phyloP scores from a whole-genome alignment of 2,797 vertebrate species.

The Triplophysa yarkandensis region DNA sequence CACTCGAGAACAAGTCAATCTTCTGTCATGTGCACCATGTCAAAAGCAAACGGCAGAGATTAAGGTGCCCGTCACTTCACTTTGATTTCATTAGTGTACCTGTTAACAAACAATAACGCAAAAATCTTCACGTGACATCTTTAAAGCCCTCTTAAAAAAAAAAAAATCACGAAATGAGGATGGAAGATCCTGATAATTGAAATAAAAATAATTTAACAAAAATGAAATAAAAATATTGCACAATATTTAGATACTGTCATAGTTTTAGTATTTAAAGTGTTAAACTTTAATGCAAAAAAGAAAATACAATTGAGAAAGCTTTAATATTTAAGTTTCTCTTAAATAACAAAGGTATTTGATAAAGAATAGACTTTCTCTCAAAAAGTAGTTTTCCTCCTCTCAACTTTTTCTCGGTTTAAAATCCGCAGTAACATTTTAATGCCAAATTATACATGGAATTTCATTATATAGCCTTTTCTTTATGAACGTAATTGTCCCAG shows the following conservation, averaged over 20 bases:
- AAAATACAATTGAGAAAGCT: background rate
- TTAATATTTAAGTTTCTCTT: background rate
- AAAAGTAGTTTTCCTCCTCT: no score
- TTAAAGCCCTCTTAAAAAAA: background rate
- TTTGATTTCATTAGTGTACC: background rate
- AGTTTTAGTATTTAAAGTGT: background rate
- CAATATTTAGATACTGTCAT: background rate
- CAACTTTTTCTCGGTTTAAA: background rate
- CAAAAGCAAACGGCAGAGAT: slow-evolving; percentile 30
- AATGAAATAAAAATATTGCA: background rate
- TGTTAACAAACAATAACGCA: background rate
- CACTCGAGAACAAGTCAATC: slow-evolving; percentile 35
- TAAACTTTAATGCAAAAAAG: no score
- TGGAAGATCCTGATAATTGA: no score
- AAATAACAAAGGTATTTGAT: background rate
- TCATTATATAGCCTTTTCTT: background rate
- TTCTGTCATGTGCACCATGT: slow-evolving; percentile 15
- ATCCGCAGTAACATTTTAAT: background rate
- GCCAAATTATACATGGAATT: background rate
- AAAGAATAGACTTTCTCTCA: background rate
- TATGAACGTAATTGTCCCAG: background rate
- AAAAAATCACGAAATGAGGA: background rate
- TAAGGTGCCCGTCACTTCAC: slow-evolving; percentile 29
- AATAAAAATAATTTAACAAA: background rate
- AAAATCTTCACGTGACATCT: background rate